A percentile compares a stretch with the other conserved stretches of the same genome.
Evolutionary conservation across 2,888 invertebrate species (phyloP).

Genomic region (Mechanitis mazaeus): DNA sequence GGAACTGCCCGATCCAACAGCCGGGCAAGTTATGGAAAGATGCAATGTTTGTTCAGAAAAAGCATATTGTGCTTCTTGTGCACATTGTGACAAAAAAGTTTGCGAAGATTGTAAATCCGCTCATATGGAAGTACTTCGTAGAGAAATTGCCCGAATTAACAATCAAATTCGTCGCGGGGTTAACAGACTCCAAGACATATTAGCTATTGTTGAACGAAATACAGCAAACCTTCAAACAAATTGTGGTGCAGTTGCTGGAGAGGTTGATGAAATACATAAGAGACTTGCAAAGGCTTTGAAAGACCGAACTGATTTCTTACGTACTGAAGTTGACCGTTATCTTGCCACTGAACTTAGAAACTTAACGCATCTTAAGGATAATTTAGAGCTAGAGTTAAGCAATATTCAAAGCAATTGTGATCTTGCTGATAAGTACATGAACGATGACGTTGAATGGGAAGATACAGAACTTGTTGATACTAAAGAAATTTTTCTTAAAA

Average conservation of each 20-base stretch:
- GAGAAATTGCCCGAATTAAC: slow-evolving; percentile 92
- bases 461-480: slow-evolving; percentile 95
- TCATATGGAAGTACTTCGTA: slow-evolving; percentile 95
- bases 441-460: slow-evolving; percentile 92
- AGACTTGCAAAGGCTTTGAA: slow-evolving; percentile 91
- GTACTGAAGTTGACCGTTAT: slow-evolving; percentile 95
- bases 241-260: slow-evolving; percentile 92
- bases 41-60: slow-evolving; percentile 96
- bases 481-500: slow-evolving; percentile 96
- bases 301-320: slow-evolving; percentile 90
- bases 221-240: slow-evolving; percentile 91
- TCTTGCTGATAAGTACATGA: slow-evolving; percentile 95
- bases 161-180: slow-evolving; percentile 92
- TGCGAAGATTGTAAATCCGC: slow-evolving; percentile 97
- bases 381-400: slow-evolving; percentile 94
- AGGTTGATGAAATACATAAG: slow-evolving; percentile 94
- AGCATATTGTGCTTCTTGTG: slow-evolving; percentile 90
- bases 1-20: slow-evolving; percentile 92
- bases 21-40: slow-evolving; percentile 94
- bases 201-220: slow-evolving; percentile 91
- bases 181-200: slow-evolving; percentile 91
- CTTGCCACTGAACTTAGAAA: slow-evolving; percentile 90
- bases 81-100: slow-evolving; percentile 98
- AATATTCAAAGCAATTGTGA: slow-evolving; percentile 98
- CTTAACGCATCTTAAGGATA: slow-evolving; percentile 91